Percentiles rank a stretch among this genome's conserved stretches.
Evolutionary conservation across 2,797 vertebrate genomes (phyloP).

Genomic region (Tolypeutes matacus): DNA sequence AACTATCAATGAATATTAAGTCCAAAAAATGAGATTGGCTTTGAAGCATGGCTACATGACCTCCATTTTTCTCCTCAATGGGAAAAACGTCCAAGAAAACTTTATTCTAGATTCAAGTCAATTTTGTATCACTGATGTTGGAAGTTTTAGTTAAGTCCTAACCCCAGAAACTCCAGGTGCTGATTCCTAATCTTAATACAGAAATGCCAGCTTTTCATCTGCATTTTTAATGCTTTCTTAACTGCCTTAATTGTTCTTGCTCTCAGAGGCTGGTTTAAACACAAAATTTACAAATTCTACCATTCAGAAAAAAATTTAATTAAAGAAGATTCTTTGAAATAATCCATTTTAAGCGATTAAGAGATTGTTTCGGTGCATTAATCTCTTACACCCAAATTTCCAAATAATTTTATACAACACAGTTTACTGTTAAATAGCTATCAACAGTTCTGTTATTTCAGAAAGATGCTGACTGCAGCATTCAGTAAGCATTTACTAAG

Average conservation of each 20-base stretch:
- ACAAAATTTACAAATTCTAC: slow-evolving; percentile 60
- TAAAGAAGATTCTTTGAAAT: not conserved
- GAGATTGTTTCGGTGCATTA: no score
- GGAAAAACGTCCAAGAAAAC: not conserved
- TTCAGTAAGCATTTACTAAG: no score
- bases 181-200: slow-evolving; percentile 38
- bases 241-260: slow-evolving; percentile 48
- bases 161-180: slow-evolving; percentile 5
- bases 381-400: no score
- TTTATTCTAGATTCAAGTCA: slow-evolving; percentile 36
- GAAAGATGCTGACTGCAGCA: no score
- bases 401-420: no score
- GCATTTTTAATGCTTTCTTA: slow-evolving; percentile 41
- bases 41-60: not conserved
- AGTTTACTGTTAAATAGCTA: no score
- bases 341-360: slow-evolving; percentile 52
- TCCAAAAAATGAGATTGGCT: slow-evolving; percentile 15
- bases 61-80: slow-evolving; percentile 40
- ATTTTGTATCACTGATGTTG: not conserved
- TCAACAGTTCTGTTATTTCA: no score
- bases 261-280: slow-evolving; percentile 34
- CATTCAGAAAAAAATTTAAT: slow-evolving; percentile 49
- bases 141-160: slow-evolving; percentile 42
- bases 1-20: slow-evolving; percentile 19
- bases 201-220: slow-evolving; percentile 51